Percentiles rank a stretch among this genome's conserved stretches.
Evolutionary conservation across 2,888 invertebrate species (phyloP).

Genomic region (Cerastis rubricosa): DNA sequence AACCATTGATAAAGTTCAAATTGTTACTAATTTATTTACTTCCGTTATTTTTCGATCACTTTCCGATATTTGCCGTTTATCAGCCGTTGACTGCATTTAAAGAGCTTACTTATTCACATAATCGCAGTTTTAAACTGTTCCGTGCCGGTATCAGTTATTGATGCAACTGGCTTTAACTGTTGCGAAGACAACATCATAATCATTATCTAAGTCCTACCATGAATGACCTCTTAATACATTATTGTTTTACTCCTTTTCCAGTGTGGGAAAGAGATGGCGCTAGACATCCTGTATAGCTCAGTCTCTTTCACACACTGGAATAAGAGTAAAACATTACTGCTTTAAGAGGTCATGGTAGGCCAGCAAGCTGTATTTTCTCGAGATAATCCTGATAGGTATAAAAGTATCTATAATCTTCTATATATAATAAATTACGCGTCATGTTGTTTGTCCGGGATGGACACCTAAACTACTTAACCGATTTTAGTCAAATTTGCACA

Average conservation of each 20-base stretch:
- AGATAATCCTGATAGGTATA: background rate
- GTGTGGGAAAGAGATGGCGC: too few relatives aligned
- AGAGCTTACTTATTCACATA: background rate
- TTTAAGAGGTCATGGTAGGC: too few relatives aligned
- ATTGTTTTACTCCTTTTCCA: too few relatives aligned
- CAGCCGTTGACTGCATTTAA: background rate
- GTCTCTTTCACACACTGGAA: too few relatives aligned
- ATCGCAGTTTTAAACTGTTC: slow-evolving; percentile 10
- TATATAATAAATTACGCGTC: too few relatives aligned
- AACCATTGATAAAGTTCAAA: slow-evolving; percentile 7
- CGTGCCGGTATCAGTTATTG: slow-evolving; percentile 25
- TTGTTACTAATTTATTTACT: background rate
- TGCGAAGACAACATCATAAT: background rate
- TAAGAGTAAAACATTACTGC: too few relatives aligned
- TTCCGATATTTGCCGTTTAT: background rate
- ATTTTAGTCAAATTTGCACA: too few relatives aligned
- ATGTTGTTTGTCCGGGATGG: too few relatives aligned
- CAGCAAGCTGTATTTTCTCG: background rate
- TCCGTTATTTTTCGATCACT: slow-evolving; percentile 7
- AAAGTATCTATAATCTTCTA: too few relatives aligned
- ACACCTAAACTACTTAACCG: too few relatives aligned
- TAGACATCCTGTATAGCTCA: too few relatives aligned
- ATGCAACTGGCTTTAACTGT: slow-evolving; percentile 27
- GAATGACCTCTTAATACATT: too few relatives aligned
- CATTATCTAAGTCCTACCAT: background rate